A percentile compares a stretch with the other conserved stretches of the same genome.
phyloP scores from a whole-genome alignment of 2,888 invertebrate genomes.

The Elegia similella region DNA sequence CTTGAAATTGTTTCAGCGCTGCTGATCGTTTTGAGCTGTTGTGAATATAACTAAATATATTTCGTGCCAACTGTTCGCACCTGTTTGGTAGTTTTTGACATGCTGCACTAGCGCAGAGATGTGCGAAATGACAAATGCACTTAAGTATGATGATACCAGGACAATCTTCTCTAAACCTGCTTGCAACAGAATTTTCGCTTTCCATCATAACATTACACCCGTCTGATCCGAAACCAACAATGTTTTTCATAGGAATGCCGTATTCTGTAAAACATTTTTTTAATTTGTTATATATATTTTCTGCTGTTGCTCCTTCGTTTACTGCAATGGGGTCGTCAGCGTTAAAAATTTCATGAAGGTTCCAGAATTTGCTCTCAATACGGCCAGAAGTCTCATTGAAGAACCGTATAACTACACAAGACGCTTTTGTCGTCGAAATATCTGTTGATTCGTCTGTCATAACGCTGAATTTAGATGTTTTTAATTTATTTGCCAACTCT shows the following conservation, averaged over 20 bases:
- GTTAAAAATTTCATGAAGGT: background rate
- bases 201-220: no score
- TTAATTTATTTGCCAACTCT: background rate
- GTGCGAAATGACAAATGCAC: no score
- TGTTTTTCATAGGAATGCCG: background rate
- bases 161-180: no score
- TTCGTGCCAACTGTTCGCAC: no score
- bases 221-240: background rate
- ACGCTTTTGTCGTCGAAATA: background rate
- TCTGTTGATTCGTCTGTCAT: background rate
- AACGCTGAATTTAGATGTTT: background rate
- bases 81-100: no score
- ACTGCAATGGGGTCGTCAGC: background rate
- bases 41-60: no score
- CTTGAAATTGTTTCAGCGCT: no score
- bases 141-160: no score
- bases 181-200: no score
- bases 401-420: background rate
- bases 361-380: background rate
- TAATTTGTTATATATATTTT: background rate
- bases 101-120: no score
- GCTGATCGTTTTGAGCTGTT: no score
- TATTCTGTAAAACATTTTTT: background rate
- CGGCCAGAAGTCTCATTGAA: background rate
- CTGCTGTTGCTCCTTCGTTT: constrained; percentile 15